phyloP scores from a whole-genome alignment of 92 coral and sea anemone genomes.

The Epizoanthus ramosus region DNA sequence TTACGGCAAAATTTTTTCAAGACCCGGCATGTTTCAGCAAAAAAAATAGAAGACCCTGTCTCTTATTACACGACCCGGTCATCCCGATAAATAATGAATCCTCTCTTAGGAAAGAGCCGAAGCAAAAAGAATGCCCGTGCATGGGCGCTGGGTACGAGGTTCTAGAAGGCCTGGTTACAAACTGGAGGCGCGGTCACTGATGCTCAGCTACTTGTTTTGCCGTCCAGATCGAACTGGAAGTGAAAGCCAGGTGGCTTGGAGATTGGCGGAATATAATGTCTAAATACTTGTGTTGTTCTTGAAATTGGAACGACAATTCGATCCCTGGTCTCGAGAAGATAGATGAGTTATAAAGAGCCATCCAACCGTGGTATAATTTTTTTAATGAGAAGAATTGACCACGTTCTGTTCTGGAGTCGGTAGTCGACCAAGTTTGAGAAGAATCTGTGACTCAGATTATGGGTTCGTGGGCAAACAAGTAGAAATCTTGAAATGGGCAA shows the following conservation, averaged over 20 bases:
- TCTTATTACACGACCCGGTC: no score
- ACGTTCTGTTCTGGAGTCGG: background rate
- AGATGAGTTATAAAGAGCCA: background rate
- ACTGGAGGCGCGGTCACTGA: conserved; percentile 7
- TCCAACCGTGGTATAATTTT: background rate
- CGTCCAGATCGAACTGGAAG: background rate
- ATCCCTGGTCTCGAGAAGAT: background rate
- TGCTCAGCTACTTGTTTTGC: background rate
- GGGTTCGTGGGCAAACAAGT: background rate
- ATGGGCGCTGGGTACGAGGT: no score
- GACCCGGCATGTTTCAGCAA: no score
- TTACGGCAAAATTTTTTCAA: no score
- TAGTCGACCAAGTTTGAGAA: background rate
- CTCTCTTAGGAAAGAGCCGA: no score
- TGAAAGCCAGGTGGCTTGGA: background rate
- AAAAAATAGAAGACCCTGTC: no score
- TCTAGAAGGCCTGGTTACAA: background rate
- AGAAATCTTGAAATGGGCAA: conserved; percentile 72
- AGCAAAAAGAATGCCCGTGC: no score
- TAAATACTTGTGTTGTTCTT: background rate
- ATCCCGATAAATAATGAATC: no score
- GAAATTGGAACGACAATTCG: background rate
- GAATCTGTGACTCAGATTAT: background rate
- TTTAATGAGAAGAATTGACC: background rate
- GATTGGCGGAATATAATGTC: background rate